These are phyloP conservation scores for Halictus ligatus DNA, from an alignment of 2,888 invertebrate genomes.

Conservation along the genomic window DNA sequence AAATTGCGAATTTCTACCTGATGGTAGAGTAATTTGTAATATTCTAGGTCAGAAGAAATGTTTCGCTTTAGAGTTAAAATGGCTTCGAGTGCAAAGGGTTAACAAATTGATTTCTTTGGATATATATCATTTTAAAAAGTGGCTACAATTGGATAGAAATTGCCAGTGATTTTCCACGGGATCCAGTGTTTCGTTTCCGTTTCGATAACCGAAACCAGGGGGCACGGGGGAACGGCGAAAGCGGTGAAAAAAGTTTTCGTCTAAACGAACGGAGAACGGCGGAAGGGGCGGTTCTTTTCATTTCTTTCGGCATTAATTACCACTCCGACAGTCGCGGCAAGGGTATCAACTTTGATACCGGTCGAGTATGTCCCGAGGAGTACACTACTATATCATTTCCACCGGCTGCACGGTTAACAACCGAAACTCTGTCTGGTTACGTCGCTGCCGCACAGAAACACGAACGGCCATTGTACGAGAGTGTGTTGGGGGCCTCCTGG, in stretches of 20 bases:
- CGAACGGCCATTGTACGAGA: constrained; percentile 28
- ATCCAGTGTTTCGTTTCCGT: neutral
- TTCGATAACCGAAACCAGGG: neutral
- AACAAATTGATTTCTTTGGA: no score
- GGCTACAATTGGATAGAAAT: no score
- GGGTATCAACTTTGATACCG: constrained; percentile 12
- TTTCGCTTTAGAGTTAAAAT: no score
- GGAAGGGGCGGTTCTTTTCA: neutral
- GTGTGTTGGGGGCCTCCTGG: constrained; percentile 26
- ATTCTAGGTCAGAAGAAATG: no score
- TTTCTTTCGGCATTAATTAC: neutral
- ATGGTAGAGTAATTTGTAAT: no score
- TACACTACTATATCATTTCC: neutral
- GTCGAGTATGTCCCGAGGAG: constrained; percentile 1
- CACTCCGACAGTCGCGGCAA: neutral
- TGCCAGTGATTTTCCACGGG: neutral
- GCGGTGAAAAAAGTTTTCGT: neutral
- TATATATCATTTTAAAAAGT: no score
- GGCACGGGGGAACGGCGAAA: neutral
- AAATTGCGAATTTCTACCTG: no score
- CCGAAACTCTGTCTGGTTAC: constrained; percentile 53
- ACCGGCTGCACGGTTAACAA: constrained; percentile 13
- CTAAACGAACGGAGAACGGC: neutral
- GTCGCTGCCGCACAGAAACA: constrained; percentile 51
- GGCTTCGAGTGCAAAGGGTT: no score